Conservation (phyloP, 1,140 invertebrate species). For the Colletes gigas region DNA sequence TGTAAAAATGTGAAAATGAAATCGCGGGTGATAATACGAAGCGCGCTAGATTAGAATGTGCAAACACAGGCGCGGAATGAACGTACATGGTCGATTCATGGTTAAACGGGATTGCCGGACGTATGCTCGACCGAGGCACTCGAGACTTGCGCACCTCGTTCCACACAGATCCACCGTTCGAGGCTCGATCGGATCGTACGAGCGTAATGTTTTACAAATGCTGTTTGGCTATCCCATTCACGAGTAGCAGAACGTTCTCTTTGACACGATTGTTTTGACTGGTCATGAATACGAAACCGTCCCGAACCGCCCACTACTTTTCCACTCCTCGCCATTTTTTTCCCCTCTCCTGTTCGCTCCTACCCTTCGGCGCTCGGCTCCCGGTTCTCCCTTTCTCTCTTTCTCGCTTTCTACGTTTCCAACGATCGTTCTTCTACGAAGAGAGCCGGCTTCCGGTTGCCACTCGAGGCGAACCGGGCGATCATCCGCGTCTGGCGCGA, state of each 20-base stretch:
- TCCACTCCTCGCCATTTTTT: conserved; percentile 38
- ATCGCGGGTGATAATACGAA: neutral
- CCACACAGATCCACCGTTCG: conserved; percentile 27
- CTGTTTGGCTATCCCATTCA: conserved; percentile 48
- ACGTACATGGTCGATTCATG: conserved; percentile 1
- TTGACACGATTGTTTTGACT: conserved; percentile 63
- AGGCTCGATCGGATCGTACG: conserved; percentile 10
- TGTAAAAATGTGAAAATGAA: too few species aligned
- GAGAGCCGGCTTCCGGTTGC: conserved; percentile 62
- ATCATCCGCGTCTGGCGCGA: conserved; percentile 25
- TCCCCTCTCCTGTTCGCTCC: conserved; percentile 1
- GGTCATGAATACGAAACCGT: conserved; percentile 50
- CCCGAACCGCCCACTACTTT: conserved; percentile 37
- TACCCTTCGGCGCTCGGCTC: neutral
- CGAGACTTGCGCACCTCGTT: conserved; percentile 1
- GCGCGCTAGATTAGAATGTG: conserved; percentile 10
- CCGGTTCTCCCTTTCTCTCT: conserved; percentile 10
- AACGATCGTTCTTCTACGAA: conserved; percentile 18
- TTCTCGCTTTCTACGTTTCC: neutral
- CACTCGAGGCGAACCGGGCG: conserved; percentile 35
- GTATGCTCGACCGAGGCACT: neutral
- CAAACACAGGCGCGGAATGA: conserved; percentile 4
- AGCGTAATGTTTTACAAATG: conserved; percentile 35
- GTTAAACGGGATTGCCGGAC: conserved; percentile 1
- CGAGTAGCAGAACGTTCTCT: conserved; percentile 39